Percentiles rank a stretch among this genome's conserved stretches.
phyloP scores from a whole-genome alignment of 2,888 invertebrate genomes.

The Pseudeuparius sepicola region DNA sequence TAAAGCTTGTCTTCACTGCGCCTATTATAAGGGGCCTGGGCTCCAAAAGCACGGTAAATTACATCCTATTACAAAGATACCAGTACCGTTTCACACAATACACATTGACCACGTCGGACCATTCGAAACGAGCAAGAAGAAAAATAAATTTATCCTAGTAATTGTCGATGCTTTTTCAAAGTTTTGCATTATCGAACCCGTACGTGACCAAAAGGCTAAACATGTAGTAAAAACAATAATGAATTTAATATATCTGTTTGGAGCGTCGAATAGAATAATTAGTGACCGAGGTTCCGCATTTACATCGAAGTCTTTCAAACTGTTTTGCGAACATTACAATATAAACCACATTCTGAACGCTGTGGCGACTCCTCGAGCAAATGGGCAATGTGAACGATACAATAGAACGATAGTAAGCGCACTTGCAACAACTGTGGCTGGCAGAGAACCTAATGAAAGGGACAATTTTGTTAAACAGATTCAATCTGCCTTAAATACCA shows the following conservation, averaged over 20 bases:
- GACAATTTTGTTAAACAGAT: slow-evolving; percentile 22
- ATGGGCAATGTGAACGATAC: no score
- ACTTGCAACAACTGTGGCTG: slow-evolving; percentile 10
- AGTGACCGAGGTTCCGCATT: slow-evolving; percentile 19
- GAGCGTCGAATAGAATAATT: no score
- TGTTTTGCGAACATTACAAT: slow-evolving; percentile 14
- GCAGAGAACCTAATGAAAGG: slow-evolving; percentile 17
- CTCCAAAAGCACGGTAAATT: slow-evolving; percentile 24
- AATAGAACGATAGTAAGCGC: no score
- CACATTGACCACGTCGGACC: no score
- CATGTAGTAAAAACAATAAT: slow-evolving; percentile 6
- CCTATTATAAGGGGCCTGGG: slow-evolving; percentile 23
- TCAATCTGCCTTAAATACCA: slow-evolving; percentile 24
- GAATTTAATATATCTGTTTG: slow-evolving; percentile 23
- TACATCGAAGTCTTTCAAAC: slow-evolving; percentile 15
- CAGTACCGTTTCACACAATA: no score
- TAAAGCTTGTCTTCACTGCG: no score
- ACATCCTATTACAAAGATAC: slow-evolving; percentile 27
- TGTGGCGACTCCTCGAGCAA: no score
- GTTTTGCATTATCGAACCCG: slow-evolving; percentile 10
- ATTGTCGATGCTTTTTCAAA: no score
- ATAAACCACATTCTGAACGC: slow-evolving; percentile 19
- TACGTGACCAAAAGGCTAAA: slow-evolving; percentile 3
- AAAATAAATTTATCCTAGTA: no score
- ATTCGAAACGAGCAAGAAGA: no score